Evolutionary conservation across 2,113 vertebrate species (phyloP), one percentile per base, ranked within the genome.

Genomic region (Oncorhynchus mykiss): DNA sequence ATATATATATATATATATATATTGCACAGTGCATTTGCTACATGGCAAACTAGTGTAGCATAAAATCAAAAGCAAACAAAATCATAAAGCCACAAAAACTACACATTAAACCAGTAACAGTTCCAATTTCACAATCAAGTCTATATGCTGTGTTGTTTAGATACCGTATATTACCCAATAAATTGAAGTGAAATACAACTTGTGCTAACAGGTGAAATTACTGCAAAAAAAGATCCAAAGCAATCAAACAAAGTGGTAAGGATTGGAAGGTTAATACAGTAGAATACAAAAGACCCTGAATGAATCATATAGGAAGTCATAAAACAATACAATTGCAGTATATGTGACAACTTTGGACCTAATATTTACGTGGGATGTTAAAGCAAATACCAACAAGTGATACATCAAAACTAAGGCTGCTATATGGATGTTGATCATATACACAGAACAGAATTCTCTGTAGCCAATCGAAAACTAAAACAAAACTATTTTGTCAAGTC

Each of bases 11-110:
- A 98, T 99, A 27, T 45, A 96, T 99, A 99, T 99, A 99, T 99
- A 45, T 45, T 98, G 97, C 97, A 99, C 97, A 99, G 97, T 99
- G 97, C 97, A 97, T 95, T 93, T 97, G 97, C 97, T 98, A 98
- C 97, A 97, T 96, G 95, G 96, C 94, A 88, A 97, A 96, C 96
- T 97, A 97, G 94, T 96, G 96, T 97, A 98, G 97, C 97, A 95
- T 91, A 93, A 94, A 96, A 92, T 86, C 91, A 94, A 93, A 94
- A 93, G 93, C 85, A 91, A 90, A 88, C 66, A 86, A 87, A 75
- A 90, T 45, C 39, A 91, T 83, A 94, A 95, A 97, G 95, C 95
- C 95, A 96, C 95, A 93, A 95, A 89, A 87, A 92, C 93, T 95
- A 96, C 93, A 95, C 90, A 93, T 94, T 91, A 94, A 92, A 97